Evolutionary conservation across 2,888 invertebrate species (phyloP), one percentile per base, ranked within the genome.

Genomic region (Lasioglossum malachurum): DNA sequence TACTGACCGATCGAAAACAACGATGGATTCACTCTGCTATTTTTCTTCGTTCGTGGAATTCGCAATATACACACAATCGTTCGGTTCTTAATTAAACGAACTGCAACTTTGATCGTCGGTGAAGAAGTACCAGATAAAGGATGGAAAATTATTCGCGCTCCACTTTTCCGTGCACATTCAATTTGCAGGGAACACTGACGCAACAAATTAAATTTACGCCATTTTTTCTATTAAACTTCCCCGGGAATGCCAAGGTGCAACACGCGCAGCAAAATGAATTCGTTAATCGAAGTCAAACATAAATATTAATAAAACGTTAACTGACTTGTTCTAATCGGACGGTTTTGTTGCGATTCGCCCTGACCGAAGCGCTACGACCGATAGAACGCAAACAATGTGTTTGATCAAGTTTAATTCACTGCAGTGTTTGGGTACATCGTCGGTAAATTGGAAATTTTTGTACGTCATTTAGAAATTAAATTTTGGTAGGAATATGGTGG

Each of bases 1-100:
- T 80, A 82, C 75, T 53, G 12, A 23, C 27, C 72, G 8, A 72
- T 72, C 44, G 67, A 23, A 35, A 44, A 27, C n/a, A 72, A 44
- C 72, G 44, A 69, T 69, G 23, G 19, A 69, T 53, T 19, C 31
- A 1, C 19, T 38, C 3, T 4, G 12, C 64, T 38, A 19, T 38
- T 69, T 38, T 38, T 69, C 27, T 31, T 31, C 64, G 5, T 64
- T 44, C 44, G 44, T 0, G 44, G 14, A 44, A 44, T 44, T 44
- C 14, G 44, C 44, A 44, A 44, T 44, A 4, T 4, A 44, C 16
- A 1, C 53, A 8, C 23, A 23, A 64, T 31, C 14, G 14, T 16
- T 7, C 64, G 16, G 31, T 16, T 16, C 31, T 64, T 64, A 64
- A 31, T 64, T 64, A 31, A 64, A 31, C 2, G 31, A 2, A 31